Evolutionary conservation across 2,888 invertebrate species (phyloP).

Genomic region (Nephrotoma flavescens): DNA sequence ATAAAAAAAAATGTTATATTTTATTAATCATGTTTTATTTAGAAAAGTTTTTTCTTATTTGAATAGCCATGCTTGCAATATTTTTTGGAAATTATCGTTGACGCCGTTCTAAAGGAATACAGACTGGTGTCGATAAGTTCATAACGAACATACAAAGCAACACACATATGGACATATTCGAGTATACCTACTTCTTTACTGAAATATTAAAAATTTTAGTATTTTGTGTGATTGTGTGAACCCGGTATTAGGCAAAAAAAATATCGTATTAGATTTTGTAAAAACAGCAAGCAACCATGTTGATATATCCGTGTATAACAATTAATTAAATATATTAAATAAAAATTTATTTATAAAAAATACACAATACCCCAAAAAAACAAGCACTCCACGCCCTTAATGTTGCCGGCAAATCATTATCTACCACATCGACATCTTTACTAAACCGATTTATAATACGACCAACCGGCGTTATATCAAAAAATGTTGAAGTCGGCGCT

Average conservation of each 20-base stretch:
- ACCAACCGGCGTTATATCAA: conserved; percentile 53
- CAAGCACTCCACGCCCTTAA: conserved; percentile 33
- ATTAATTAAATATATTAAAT: background rate
- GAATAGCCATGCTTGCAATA: no score
- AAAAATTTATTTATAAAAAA: background rate
- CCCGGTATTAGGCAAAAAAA: background rate
- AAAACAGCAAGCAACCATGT: background rate
- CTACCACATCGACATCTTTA: conserved; percentile 49
- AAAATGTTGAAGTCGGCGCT: conserved; percentile 48
- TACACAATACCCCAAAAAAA: conserved; percentile 28
- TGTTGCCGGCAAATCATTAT: conserved; percentile 42
- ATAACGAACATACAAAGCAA: background rate
- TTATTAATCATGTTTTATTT: background rate
- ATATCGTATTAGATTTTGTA: background rate
- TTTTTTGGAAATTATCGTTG: no score
- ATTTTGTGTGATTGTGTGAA: background rate
- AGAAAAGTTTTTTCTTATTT: background rate
- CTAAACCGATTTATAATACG: conserved; percentile 53
- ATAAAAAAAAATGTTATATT: background rate
- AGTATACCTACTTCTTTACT: background rate
- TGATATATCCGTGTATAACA: background rate
- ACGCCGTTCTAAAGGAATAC: no score
- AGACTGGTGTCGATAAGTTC: no score
- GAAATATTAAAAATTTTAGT: background rate
- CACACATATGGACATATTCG: background rate